Percentiles rank a stretch among this genome's conserved stretches.
These are phyloP conservation scores for Ormyrus thymus DNA, from an alignment of 2,888 invertebrate species.

Conservation along the genomic window DNA sequence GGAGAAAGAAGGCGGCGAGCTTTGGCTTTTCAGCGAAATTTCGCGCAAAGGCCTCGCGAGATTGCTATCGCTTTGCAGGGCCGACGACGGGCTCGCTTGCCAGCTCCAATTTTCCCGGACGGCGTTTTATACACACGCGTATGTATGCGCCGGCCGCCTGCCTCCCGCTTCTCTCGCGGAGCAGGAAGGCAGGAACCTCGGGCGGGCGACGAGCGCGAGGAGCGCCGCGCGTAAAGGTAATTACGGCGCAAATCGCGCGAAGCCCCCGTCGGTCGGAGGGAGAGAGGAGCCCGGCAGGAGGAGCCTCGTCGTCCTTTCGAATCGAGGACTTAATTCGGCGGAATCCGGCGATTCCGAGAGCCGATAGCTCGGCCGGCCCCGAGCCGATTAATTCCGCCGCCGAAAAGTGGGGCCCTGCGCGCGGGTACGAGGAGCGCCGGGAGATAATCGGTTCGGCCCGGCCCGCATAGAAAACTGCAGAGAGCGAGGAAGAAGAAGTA, in stretches of 20 bases:
- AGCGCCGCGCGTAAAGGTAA: not conserved
- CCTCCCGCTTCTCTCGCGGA: not conserved
- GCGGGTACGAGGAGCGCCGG: not conserved
- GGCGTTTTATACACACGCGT: not conserved
- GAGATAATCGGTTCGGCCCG: not conserved
- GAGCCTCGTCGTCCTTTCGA: no score
- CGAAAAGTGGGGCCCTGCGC: no score
- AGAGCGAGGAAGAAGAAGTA: conserved; percentile 18
- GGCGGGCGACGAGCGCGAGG: not conserved
- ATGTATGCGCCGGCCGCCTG: not conserved
- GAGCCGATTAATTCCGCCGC: conserved; percentile 63
- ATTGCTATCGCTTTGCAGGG: conserved; percentile 25
- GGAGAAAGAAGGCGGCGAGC: not conserved
- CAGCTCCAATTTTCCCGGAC: conserved; percentile 31
- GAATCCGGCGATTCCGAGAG: conserved; percentile 47
- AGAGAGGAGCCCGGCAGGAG: no score
- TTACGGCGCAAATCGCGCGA: not conserved
- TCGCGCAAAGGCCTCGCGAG: not conserved
- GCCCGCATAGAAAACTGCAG: conserved; percentile 9
- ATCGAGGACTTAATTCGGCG: conserved; percentile 48
- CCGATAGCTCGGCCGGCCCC: conserved; percentile 31
- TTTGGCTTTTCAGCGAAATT: conserved; percentile 13
- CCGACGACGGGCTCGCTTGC: not conserved
- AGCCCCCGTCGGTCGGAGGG: no score
- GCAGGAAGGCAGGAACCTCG: not conserved